Base-by-base conservation (phyloP, 2,888 invertebrate genomes). In the Linyphia triangularis region DNA sequence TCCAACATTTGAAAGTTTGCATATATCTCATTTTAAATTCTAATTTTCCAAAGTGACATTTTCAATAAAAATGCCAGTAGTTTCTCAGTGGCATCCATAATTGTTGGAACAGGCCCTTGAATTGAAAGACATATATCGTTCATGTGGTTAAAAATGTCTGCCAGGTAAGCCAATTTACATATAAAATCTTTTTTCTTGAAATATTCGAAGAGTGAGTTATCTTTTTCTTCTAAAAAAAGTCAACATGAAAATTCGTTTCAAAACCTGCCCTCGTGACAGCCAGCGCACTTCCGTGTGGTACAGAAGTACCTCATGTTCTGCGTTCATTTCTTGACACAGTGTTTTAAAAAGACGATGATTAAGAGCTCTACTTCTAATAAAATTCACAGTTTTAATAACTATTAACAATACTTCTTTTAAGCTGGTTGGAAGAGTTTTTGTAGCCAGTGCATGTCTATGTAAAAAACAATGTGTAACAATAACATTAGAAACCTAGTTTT, bases 371-470 rank as follows among this genome's bases (percentile, higher is more conserved):
- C 79, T 79, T 79, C 79, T 79, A 79, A 79, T 79, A 70, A 81
- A 81, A 81, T 81, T 69, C 81, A 70, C 65, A 65, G 65, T 73
- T 83, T 83, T 73, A 73, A 83, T 83, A 73, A 73, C 63, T 83
- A 73, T 83, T 83, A 72, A 83, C 73, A 83, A 73, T 73, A 72
- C 83, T 73, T 83, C 83, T 83, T 81, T 81, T 70, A 86, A 81
- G 65, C 63, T 67, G 57, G 86, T 86, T 79, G 86, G 86, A 79
- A 73, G 79, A 86, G 79, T 73, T 81, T 81, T 79, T 72, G 79
- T 81, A 59, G 79, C 73, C 73, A 81, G 81, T 86, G 67, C 86
- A 40, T 86, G 81, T 65, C 73, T 86, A 73, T 33, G 33, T 33
- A 33, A 33, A 33, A 33, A 33, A 33, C 33, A 33, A 33, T 33